Evolutionary conservation across 2,797 vertebrate species (phyloP).

Genomic region (Pseudochirops cupreus): DNA sequence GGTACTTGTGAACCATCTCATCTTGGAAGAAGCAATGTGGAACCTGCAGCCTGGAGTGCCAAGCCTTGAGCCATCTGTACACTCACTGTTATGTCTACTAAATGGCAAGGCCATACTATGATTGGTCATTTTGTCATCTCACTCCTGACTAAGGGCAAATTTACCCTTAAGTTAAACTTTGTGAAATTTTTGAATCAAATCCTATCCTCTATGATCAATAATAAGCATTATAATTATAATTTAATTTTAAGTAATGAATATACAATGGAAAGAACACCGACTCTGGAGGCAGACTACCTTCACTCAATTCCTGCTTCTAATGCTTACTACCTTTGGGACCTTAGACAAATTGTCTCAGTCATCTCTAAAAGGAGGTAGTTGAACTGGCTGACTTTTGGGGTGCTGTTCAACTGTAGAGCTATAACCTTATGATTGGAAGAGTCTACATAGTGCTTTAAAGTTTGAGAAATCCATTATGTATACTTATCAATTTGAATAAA

Average conservation of each 20-base stretch:
- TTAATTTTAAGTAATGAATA: neutral
- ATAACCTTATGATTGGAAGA: neutral
- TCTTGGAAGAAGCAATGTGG: neutral
- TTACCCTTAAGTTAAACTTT: neutral
- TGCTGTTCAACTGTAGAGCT: neutral
- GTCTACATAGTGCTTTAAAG: neutral
- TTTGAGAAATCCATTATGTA: neutral
- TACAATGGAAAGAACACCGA: neutral
- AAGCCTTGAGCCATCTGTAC: neutral
- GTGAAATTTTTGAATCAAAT: neutral
- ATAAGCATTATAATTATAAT: neutral
- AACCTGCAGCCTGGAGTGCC: neutral
- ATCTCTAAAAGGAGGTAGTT: neutral
- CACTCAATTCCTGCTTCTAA: neutral
- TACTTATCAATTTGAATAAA: neutral
- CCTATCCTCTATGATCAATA: neutral
- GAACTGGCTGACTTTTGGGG: neutral
- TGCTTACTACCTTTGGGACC: neutral
- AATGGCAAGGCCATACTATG: neutral
- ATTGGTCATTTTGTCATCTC: neutral
- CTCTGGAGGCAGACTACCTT: neutral
- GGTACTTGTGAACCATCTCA: neutral
- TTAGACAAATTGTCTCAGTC: neutral
- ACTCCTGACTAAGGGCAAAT: neutral
- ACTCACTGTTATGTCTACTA: neutral